These are phyloP conservation scores for Hololepta plana DNA, from an alignment of 2,888 invertebrate species.

Conservation along the genomic window DNA sequence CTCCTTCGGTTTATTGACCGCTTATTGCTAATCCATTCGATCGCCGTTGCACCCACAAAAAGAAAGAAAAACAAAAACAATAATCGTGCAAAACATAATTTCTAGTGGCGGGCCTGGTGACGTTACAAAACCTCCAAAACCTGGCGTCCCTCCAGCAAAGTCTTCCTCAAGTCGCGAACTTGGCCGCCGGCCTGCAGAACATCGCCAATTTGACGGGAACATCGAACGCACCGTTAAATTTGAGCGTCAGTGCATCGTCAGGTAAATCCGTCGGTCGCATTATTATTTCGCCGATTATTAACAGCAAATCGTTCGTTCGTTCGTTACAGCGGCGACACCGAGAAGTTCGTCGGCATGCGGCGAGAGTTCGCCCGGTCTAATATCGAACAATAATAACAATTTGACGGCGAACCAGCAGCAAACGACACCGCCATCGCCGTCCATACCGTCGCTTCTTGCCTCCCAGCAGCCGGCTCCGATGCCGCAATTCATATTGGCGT, in stretches of 20 bases:
- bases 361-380: slow-evolving; percentile 10
- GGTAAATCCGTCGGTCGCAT: neutral
- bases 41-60: too few relatives aligned
- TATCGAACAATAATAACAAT: slow-evolving; percentile 11
- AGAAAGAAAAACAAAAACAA: too few relatives aligned
- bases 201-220: slow-evolving; percentile 31
- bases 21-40: too few relatives aligned
- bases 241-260: slow-evolving; percentile 45
- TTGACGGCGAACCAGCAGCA: slow-evolving; percentile 17
- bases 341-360: slow-evolving; percentile 9
- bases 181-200: slow-evolving; percentile 45
- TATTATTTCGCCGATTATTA: slow-evolving; percentile 1
- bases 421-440: slow-evolving; percentile 20
- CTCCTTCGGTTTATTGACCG: too few relatives aligned
- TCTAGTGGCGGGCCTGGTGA: slow-evolving; percentile 54
- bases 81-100: too few relatives aligned
- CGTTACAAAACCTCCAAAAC: slow-evolving; percentile 62
- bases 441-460: slow-evolving; percentile 36
- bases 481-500: slow-evolving; percentile 83
- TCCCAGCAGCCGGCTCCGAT: slow-evolving; percentile 49
- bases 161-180: slow-evolving; percentile 37
- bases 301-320: slow-evolving; percentile 1
- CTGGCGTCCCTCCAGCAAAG: slow-evolving; percentile 54
- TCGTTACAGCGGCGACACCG: slow-evolving; percentile 8
- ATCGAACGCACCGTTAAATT: slow-evolving; percentile 65